These are phyloP conservation scores for Thermophis baileyi DNA, from an alignment of 2,113 vertebrate genomes.

Conservation along the genomic window DNA sequence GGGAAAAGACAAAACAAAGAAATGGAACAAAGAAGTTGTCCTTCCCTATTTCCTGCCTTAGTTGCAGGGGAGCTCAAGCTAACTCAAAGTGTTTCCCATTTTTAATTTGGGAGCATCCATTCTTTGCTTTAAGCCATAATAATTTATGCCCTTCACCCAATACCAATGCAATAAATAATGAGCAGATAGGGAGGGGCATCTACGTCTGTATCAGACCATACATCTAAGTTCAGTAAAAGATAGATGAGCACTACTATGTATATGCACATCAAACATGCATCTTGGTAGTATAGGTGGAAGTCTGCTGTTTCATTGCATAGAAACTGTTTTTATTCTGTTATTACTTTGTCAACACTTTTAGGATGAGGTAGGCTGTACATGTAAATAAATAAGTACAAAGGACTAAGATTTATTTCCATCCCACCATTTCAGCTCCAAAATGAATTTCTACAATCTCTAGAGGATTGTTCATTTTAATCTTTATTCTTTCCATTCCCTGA, in stretches of 20 bases:
- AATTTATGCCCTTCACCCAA: not conserved
- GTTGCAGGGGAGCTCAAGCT: not conserved
- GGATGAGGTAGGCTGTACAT: not conserved
- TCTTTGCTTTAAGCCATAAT: not conserved
- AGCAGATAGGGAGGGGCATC: not conserved
- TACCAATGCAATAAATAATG: not conserved
- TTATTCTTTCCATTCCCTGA: constrained; percentile 14
- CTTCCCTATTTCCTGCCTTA: not conserved
- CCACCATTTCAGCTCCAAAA: not conserved
- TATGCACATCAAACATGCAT: not conserved
- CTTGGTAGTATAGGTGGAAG: not conserved
- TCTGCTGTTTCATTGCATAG: not conserved
- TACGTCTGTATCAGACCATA: not conserved
- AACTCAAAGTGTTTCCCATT: not conserved
- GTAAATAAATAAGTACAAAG: constrained; percentile 11
- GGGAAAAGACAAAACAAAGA: not conserved
- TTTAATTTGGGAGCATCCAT: not conserved
- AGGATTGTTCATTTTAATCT: not conserved
- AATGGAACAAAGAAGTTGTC: not conserved
- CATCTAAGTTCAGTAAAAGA: not conserved
- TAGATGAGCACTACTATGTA: not conserved
- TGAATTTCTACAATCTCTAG: not conserved
- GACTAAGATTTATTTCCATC: not conserved
- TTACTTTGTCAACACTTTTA: not conserved
- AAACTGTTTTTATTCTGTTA: not conserved